Conservation (phyloP, 35 echinoderm and acorn worm genomes). For the Hemicentrotus pulcherrimus region DNA sequence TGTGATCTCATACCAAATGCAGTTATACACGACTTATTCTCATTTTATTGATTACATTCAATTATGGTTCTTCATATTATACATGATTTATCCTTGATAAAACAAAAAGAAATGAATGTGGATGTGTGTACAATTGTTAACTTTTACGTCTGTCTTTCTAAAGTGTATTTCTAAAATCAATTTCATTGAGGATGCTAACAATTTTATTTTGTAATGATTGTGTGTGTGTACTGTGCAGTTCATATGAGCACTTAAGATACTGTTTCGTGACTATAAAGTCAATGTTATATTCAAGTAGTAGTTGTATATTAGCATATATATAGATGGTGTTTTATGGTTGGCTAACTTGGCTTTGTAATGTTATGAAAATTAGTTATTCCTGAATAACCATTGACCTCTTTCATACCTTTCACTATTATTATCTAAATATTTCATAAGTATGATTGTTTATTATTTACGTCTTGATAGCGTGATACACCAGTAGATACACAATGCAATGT, state of each 20-base stretch:
- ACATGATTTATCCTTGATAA: not conserved
- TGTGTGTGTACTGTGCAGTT: not conserved
- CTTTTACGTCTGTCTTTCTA: not conserved
- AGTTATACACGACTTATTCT: not conserved
- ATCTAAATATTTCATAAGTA: too few species aligned
- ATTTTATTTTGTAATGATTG: not conserved
- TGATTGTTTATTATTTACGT: too few species aligned
- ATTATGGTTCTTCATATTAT: not conserved
- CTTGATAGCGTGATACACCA: too few species aligned
- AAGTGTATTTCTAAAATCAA: not conserved
- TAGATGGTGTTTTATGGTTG: not conserved
- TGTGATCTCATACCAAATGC: not conserved
- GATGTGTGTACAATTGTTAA: not conserved
- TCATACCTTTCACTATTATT: too few species aligned
- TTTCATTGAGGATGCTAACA: not conserved
- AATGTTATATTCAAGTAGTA: too few species aligned
- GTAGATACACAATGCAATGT: too few species aligned
- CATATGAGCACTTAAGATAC: too few species aligned
- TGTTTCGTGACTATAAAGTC: too few species aligned
- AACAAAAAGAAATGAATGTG: not conserved
- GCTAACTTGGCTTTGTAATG: not conserved
- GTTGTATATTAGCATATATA: not conserved
- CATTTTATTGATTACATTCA: not conserved
- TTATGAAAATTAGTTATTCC: too few species aligned
- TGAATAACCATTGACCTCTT: too few species aligned